Evolutionary conservation across 1,140 invertebrate species (phyloP).

Genomic region (Augochlora pura): DNA sequence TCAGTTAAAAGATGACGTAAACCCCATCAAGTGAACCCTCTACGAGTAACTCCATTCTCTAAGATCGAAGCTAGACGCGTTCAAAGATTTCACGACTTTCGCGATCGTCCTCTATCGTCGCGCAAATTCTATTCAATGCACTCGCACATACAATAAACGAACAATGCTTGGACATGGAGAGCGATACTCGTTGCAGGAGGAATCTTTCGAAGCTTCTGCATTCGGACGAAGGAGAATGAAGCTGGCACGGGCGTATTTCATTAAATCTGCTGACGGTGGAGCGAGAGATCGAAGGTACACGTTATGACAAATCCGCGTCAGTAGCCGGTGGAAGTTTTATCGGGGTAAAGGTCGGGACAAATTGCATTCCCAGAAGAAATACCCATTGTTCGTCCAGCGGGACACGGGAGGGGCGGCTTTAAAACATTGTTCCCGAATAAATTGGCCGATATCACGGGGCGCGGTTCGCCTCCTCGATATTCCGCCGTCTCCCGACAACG

Average conservation of each 20-base stretch:
- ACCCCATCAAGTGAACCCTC: too few species aligned
- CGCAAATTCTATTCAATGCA: too few species aligned
- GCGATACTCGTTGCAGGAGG: too few species aligned
- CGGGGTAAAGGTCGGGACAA: not conserved
- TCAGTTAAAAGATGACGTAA: too few species aligned
- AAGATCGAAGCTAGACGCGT: too few species aligned
- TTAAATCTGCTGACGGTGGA: not conserved
- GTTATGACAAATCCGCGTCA: not conserved
- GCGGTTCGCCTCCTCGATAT: conserved; percentile 49
- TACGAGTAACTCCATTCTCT: too few species aligned
- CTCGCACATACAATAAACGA: too few species aligned
- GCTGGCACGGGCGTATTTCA: not conserved
- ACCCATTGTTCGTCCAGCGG: not conserved
- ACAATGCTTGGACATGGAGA: too few species aligned
- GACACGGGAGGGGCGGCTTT: conserved; percentile 5
- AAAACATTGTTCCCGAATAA: conserved; percentile 48
- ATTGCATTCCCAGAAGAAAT: conserved; percentile 5
- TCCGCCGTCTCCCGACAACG: conserved; percentile 43
- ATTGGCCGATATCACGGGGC: conserved; percentile 54
- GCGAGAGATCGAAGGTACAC: not conserved
- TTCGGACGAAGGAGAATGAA: too few species aligned
- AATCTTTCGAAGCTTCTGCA: too few species aligned
- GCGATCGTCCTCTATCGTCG: too few species aligned
- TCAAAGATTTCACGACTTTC: too few species aligned
- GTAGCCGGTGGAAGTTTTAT: not conserved